These are phyloP conservation scores for Erannis defoliaria DNA, from an alignment of 2,888 invertebrate species.

Conservation along the genomic window DNA sequence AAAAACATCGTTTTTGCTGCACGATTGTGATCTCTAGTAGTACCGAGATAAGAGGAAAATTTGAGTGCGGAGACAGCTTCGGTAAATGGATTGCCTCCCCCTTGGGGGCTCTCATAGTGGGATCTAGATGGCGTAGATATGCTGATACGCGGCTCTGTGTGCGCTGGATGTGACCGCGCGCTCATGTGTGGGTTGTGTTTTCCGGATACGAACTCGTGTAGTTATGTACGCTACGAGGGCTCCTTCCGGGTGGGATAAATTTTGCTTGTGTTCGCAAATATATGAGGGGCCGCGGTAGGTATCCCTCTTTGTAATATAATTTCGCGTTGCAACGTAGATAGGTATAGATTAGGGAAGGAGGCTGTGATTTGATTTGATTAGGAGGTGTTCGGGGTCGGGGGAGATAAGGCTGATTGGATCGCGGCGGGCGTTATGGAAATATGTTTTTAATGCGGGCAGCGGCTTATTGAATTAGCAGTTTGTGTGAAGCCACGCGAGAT, in stretches of 20 bases:
- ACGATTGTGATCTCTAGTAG: constrained; percentile 83
- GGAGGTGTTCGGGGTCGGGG: constrained; percentile 83
- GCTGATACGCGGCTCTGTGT: constrained; percentile 80
- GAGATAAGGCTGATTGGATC: constrained; percentile 85
- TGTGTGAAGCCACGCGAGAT: constrained; percentile 72
- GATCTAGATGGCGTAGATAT: constrained; percentile 87
- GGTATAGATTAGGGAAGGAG: constrained; percentile 86
- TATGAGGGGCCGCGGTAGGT: constrained; percentile 82
- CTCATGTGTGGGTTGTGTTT: constrained; percentile 72
- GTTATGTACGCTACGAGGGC: constrained; percentile 71
- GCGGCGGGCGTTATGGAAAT: constrained; percentile 80
- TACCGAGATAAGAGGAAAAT: constrained; percentile 76
- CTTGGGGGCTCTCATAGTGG: constrained; percentile 85
- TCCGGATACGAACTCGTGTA: constrained; percentile 76
- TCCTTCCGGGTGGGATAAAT: constrained; percentile 83
- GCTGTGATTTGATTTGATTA: constrained; percentile 87
- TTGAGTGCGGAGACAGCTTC: constrained; percentile 68
- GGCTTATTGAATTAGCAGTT: constrained; percentile 83
- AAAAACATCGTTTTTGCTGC: constrained; percentile 81
- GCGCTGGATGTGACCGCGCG: constrained; percentile 63
- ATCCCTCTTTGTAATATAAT: constrained; percentile 86
- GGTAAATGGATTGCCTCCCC: constrained; percentile 87
- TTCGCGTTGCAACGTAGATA: constrained; percentile 84
- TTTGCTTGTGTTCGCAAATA: constrained; percentile 85
- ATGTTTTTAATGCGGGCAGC: constrained; percentile 84